Base-by-base conservation (phyloP, 2,797 vertebrate species). In the Acridotheres tristis region DNA sequence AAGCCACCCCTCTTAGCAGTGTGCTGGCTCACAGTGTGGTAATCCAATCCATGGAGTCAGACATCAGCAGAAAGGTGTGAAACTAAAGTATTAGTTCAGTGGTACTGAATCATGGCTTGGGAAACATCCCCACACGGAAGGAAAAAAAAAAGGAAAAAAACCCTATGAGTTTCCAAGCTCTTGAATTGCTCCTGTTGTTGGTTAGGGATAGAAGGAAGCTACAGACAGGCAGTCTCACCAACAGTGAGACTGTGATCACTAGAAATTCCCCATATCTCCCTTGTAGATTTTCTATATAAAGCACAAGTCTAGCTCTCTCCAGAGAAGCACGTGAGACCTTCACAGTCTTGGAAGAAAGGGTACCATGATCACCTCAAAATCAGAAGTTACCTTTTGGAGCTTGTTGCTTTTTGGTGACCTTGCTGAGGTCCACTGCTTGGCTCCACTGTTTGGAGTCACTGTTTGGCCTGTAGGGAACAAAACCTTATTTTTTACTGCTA, bases 11-110 rank as follows among this genome's bases (percentile, higher is more conserved):
- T 7, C 51, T 47, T 4, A 78, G 48, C 45, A 83, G 26, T 2
- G 4, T n/a, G 29, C 55, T 62, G 63, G 30, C 45, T 71, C 1
- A 1, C 36, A 38, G 29, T 1, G 0, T 27, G 34, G 17, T 68
- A 71, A 45, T 32, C 32, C 47, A 5, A 4, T 22, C 12, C 2
- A 3, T 2, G 0, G 63, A 23, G 17, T 38, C 61, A 80, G 26
- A 30, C 43, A 58, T 26, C 0, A 0, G 34, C 68, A 82, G 34
- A 54, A 27, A 62, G 20, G 11, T 0, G 2, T 27, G 69, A 45
- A 69, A 66, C 17, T 34, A 0, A 79, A 71, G 36, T 30, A 53
- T 67, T 36, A 23, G 29, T 32, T 77, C 29, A 54, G 65, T 32
- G 34, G 34, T 71, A 50, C 47, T 61, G 55, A 80, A 61, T 51